Percentiles rank a stretch among this genome's conserved stretches.
Conservation (phyloP, 2,888 invertebrate genomes). For the Tribolium freemani region DNA sequence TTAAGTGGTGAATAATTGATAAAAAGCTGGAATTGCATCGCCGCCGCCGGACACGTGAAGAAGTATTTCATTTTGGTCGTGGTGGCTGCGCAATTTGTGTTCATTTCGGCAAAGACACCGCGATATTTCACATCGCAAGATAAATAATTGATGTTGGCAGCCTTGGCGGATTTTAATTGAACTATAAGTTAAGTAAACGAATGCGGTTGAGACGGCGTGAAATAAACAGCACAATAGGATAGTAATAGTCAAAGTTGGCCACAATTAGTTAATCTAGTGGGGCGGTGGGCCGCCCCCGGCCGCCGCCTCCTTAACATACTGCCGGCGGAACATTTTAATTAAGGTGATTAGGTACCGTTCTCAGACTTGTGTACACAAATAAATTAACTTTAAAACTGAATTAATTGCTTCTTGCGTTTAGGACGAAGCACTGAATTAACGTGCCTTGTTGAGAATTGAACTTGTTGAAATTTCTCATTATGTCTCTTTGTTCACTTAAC, state of each 20-base stretch:
- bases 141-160: conserved; percentile 30
- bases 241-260: conserved; percentile 67
- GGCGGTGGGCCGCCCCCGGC: conserved; percentile 3
- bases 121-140: conserved; percentile 9
- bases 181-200: conserved; percentile 40
- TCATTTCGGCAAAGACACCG: conserved; percentile 38
- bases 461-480: conserved; percentile 65
- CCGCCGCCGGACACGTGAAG: conserved; percentile 34
- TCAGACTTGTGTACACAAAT: conserved; percentile 67
- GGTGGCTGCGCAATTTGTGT: conserved; percentile 29
- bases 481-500: conserved; percentile 54
- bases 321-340: conserved; percentile 66
- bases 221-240: conserved; percentile 66
- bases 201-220: conserved; percentile 42
- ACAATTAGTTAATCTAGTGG: conserved; percentile 66
- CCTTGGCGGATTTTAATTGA: conserved; percentile 30
- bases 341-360: conserved; percentile 68
- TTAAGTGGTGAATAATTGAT: conserved; percentile 65
- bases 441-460: conserved; percentile 61
- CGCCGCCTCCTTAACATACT: conserved; percentile 44
- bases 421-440: conserved; percentile 60
- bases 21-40: conserved; percentile 37
- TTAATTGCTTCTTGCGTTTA: conserved; percentile 69
- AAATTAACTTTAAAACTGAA: conserved; percentile 70
- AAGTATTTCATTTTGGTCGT: conserved; percentile 32